phyloP scores from a whole-genome alignment of 2,888 invertebrate species.

The Trichogramma dendrolimi region DNA sequence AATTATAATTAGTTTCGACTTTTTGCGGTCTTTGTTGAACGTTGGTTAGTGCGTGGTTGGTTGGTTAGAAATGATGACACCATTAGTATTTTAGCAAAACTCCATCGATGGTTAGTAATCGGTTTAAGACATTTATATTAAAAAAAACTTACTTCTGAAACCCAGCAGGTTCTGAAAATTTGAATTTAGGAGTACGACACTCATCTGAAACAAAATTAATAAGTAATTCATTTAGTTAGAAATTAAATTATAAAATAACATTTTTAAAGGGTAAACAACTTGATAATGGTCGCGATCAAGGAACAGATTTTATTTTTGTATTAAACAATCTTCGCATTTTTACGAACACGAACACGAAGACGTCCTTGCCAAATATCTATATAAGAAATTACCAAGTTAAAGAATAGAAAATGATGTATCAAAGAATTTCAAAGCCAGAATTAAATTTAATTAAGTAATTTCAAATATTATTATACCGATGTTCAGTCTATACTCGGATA shows the following conservation, averaged over 20 bases:
- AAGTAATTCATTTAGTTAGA: conserved; percentile 1
- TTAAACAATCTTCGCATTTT: background rate
- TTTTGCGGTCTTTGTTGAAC: too few relatives aligned
- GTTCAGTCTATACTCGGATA: too few relatives aligned
- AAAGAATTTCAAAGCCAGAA: too few relatives aligned
- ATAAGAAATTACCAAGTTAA: background rate
- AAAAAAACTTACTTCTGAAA: conserved; percentile 28
- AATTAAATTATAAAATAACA: background rate
- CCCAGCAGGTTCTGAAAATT: conserved; percentile 43
- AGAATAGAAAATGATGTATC: background rate
- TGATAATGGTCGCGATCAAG: too few relatives aligned
- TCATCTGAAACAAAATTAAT: conserved; percentile 31
- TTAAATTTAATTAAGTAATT: too few relatives aligned
- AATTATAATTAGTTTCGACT: too few relatives aligned
- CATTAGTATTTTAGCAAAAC: too few relatives aligned
- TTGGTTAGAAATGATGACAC: too few relatives aligned
- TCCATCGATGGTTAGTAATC: too few relatives aligned
- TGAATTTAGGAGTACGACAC: conserved; percentile 35
- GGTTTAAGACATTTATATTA: background rate
- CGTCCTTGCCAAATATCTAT: background rate
- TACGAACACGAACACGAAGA: background rate
- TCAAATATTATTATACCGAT: too few relatives aligned
- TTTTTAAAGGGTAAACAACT: too few relatives aligned
- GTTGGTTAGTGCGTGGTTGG: too few relatives aligned
- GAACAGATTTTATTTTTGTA: background rate